phyloP scores from a whole-genome alignment of 1,140 invertebrate species.

The Diuraphis noxia region DNA sequence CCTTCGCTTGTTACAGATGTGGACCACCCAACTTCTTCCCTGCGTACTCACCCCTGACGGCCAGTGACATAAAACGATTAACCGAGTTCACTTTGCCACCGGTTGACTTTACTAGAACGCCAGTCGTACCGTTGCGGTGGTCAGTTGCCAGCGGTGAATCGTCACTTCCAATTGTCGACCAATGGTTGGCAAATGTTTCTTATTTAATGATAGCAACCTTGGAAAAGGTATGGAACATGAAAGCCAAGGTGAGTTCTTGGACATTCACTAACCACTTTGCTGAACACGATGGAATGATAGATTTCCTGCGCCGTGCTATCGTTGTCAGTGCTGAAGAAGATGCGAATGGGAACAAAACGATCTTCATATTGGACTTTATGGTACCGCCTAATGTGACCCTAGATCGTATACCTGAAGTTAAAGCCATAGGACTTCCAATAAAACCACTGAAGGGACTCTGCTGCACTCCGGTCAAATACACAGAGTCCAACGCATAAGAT shows the following conservation, averaged over 20 bases:
- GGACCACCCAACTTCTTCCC: neutral
- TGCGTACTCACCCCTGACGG: neutral
- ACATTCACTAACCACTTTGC: neutral
- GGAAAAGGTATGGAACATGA: neutral
- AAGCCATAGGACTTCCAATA: neutral
- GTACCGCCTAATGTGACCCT: neutral
- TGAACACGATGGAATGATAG: neutral
- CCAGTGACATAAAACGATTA: neutral
- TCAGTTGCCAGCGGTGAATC: neutral
- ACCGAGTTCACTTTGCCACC: neutral
- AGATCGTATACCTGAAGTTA: neutral
- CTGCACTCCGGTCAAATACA: neutral
- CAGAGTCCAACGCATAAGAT: neutral
- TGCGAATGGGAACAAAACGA: neutral
- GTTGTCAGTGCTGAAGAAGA: neutral
- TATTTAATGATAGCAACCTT: neutral
- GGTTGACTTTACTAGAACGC: neutral
- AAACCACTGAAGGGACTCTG: neutral
- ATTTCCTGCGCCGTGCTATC: neutral
- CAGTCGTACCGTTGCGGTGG: neutral
- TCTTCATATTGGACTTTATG: neutral
- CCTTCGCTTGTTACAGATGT: neutral
- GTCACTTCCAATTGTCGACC: neutral
- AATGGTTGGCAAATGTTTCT: neutral
- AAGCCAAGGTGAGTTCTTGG: neutral